These are phyloP conservation scores for Eurytoma californica DNA, from an alignment of 2,888 invertebrate genomes.

Conservation along the genomic window DNA sequence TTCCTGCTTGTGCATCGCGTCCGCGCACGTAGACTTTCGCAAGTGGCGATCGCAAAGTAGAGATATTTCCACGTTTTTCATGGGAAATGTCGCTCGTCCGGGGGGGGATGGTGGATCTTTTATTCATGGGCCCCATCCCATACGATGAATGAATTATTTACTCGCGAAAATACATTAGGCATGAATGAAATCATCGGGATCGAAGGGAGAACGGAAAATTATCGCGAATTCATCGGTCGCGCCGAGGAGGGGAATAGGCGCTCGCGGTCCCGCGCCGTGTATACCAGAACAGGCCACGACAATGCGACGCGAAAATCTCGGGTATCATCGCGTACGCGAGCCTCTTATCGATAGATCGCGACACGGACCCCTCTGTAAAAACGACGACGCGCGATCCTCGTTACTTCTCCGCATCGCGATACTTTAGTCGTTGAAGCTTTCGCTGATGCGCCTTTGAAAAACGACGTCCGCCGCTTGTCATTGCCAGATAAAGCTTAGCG, in stretches of 20 bases:
- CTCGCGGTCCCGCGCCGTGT: background rate
- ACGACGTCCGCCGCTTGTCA: background rate
- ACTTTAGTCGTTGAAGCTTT: background rate
- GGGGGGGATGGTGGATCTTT: constrained; percentile 43
- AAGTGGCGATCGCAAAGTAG: constrained; percentile 31
- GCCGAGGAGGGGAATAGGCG: background rate
- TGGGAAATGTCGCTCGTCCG: constrained; percentile 26
- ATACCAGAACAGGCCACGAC: constrained; percentile 3
- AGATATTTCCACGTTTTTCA: constrained; percentile 40
- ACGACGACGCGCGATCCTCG: no score
- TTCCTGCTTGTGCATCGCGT: background rate
- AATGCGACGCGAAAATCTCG: background rate
- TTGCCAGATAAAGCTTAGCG: background rate
- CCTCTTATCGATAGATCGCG: constrained; percentile 2
- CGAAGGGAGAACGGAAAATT: constrained; percentile 39
- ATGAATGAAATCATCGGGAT: constrained; percentile 46
- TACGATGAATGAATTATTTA: constrained; percentile 56
- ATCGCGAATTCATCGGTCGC: constrained; percentile 45
- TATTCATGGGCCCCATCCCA: constrained; percentile 42
- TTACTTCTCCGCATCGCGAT: background rate
- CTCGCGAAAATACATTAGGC: constrained; percentile 52
- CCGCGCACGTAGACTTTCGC: background rate
- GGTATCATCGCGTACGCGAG: background rate
- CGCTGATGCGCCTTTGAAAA: constrained; percentile 7
- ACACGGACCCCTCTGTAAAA: no score